Conservation (phyloP, 1,140 invertebrate genomes). For the Homarus americanus region DNA sequence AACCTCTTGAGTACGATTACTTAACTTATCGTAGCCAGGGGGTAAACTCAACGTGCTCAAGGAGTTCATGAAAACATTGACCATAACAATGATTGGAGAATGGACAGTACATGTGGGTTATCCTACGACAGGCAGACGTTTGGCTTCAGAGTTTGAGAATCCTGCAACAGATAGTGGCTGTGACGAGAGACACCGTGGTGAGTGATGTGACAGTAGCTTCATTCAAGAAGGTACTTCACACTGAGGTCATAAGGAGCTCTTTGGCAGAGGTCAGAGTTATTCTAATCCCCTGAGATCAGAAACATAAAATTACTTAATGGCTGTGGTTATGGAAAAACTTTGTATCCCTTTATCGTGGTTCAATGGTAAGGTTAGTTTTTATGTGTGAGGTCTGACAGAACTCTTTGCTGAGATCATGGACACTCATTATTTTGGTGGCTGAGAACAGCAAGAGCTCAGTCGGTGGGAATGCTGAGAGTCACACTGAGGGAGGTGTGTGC, state of each 20-base stretch:
- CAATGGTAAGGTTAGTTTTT: neutral
- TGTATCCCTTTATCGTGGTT: neutral
- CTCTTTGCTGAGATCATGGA: neutral
- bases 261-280: slow-evolving; percentile 13
- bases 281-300: neutral
- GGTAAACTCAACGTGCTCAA: no score
- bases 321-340: neutral
- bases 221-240: no score
- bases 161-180: no score
- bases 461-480: slow-evolving; percentile 6
- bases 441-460: neutral
- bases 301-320: neutral
- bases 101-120: no score
- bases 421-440: neutral
- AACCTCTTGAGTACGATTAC: no score
- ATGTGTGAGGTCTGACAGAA: neutral
- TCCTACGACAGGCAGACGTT: no score
- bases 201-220: no score
- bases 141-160: no score
- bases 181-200: no score
- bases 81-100: no score
- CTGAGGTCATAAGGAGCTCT: neutral
- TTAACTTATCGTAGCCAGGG: no score
- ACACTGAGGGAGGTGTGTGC: slow-evolving; percentile 13
- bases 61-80: no score